A percentile compares a stretch with the other conserved stretches of the same genome.
Evolutionary conservation across 1,140 invertebrate genomes (phyloP).

Genomic region (Eupristina koningsbergeri): DNA sequence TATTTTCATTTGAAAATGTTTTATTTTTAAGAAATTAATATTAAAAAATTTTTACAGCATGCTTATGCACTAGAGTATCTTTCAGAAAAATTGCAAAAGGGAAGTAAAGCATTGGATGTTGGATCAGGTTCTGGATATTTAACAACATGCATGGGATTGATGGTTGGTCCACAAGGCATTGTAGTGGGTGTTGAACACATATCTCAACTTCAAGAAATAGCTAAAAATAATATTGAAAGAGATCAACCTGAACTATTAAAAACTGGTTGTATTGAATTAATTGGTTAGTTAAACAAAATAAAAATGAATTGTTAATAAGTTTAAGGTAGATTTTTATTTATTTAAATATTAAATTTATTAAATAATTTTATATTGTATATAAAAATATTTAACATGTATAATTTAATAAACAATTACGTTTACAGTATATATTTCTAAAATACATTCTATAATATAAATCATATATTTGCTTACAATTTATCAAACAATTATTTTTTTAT

Average conservation of each 20-base stretch:
- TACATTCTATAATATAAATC: too few relatives aligned
- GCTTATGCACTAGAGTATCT: conserved; percentile 94
- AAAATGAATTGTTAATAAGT: too few relatives aligned
- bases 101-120: conserved; percentile 90
- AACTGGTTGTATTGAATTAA: conserved; percentile 79
- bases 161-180: conserved; percentile 85
- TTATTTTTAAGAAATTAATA: conserved; percentile 24
- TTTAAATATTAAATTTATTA: too few relatives aligned
- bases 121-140: conserved; percentile 97
- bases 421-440: too few relatives aligned
- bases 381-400: too few relatives aligned
- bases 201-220: conserved; percentile 84
- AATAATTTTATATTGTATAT: too few relatives aligned
- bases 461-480: too few relatives aligned
- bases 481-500: too few relatives aligned
- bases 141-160: conserved; percentile 93
- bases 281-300: conserved; percentile 74
- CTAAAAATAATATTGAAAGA: conserved; percentile 84
- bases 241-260: conserved; percentile 81
- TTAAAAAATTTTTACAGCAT: conserved; percentile 78
- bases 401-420: too few relatives aligned
- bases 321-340: too few relatives aligned
- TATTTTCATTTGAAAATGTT: too few relatives aligned
- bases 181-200: conserved; percentile 96
- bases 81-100: conserved; percentile 85